Evolutionary conservation across 2,113 vertebrate genomes (phyloP).

Genomic region (Platycercus adscitus): DNA sequence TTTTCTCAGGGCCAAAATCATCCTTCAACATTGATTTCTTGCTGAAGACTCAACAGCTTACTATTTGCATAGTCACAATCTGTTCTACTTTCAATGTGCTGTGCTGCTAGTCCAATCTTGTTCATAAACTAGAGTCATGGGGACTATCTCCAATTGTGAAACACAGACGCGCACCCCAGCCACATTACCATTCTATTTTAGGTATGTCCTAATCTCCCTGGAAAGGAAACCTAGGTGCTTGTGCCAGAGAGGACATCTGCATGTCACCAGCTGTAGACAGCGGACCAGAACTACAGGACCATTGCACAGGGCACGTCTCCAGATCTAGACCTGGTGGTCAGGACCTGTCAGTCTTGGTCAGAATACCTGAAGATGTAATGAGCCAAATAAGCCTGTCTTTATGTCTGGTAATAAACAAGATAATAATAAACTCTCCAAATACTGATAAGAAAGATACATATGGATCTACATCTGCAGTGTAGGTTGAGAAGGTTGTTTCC

Average conservation of each 20-base stretch:
- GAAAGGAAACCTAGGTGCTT: not conserved
- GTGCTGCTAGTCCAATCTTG: not conserved
- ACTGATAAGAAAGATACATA: not conserved
- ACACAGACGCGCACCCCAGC: not conserved
- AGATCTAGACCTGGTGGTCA: not conserved
- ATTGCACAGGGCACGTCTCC: not conserved
- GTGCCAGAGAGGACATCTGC: not conserved
- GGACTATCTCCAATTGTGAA: not conserved
- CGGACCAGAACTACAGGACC: not conserved
- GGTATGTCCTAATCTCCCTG: not conserved
- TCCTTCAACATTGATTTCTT: not conserved
- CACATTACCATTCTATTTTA: not conserved
- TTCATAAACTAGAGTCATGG: not conserved
- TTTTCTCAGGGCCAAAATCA: slow-evolving; percentile 11
- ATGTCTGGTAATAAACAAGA: not conserved
- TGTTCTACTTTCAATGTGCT: not conserved
- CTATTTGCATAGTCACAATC: not conserved
- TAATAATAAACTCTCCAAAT: not conserved
- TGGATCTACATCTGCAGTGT: not conserved
- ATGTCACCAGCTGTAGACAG: not conserved
- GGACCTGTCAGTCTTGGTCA: not conserved
- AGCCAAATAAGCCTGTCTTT: not conserved
- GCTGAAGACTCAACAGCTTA: not conserved
- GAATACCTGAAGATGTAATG: not conserved
- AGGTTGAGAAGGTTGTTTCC: not conserved